These are phyloP conservation scores for Monodelphis domestica DNA, from an alignment of 2,797 vertebrate genomes.

Conservation along the genomic window DNA sequence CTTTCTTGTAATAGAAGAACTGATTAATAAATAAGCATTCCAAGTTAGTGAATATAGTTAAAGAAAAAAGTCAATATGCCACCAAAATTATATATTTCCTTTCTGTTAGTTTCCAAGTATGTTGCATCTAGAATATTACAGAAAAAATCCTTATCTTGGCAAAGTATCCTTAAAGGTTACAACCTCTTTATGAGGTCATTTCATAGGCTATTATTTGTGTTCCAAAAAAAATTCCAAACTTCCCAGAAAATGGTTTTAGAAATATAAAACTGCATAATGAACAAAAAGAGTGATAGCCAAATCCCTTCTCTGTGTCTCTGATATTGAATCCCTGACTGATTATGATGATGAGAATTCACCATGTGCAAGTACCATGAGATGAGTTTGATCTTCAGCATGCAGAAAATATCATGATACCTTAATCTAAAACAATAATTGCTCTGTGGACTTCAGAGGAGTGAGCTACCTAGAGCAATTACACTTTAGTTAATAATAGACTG, in stretches of 20 bases:
- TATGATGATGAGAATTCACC: neutral
- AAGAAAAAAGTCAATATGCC: neutral
- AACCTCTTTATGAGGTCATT: neutral
- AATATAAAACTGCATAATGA: neutral
- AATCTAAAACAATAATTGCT: neutral
- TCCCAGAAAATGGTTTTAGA: neutral
- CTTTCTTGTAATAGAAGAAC: neutral
- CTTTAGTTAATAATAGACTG: neutral
- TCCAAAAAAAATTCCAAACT: neutral
- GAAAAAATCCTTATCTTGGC: neutral
- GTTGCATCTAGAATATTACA: neutral
- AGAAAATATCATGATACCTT: neutral
- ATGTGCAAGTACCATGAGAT: neutral
- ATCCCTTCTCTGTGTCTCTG: neutral
- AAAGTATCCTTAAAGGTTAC: neutral
- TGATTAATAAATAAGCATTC: slow-evolving; percentile 1
- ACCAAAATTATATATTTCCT: neutral
- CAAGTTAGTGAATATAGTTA: neutral
- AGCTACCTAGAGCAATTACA: neutral
- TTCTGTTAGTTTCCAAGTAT: neutral
- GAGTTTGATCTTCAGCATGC: neutral
- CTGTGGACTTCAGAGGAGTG: neutral
- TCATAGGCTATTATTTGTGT: neutral
- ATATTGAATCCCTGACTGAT: neutral
- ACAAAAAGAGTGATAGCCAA: neutral